Base-by-base conservation (phyloP, 2,113 vertebrate species). In the Procavia capensis region DNA sequence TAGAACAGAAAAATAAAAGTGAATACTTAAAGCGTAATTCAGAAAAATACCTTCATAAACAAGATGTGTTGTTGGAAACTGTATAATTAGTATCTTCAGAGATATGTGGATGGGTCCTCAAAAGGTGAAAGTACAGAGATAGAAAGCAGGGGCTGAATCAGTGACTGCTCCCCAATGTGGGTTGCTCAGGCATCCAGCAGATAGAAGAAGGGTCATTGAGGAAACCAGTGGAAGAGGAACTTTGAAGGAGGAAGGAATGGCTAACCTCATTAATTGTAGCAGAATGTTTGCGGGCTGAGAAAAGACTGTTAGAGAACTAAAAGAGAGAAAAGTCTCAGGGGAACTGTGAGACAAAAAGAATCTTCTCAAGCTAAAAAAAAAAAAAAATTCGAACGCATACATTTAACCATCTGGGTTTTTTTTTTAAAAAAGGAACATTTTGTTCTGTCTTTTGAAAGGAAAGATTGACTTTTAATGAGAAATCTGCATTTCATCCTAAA, bases 391-490 rank as follows among this genome's bases (percentile, higher is more conserved):
- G 83, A 85, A 95, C 95, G 81, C 24, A 75, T 93, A 47, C 64
- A 78, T 81, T 70, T 50, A 95, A 50, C 93, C 93, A 96, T 95
- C 76, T 94, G 92, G 59, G 24, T 1, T 76, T 95, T 92, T 80
- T 1, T 76, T 95, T 92, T 80, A 2, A 72, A 95, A 85, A 94
- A 66, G 50, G 84, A 93, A 87, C 27, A 92, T 83, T 92, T 95
- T 82, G 85, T 95, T 87, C 80, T 93, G 66, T 85, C 72, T 85
- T 96, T 94, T 93, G 91, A 96, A 95, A 96, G 82, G 61, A 90
- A 95, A 94, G 54, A 94, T 96, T 97, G 82, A 92, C 92, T 95
- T 97, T 93, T 97, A 94, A 93, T 95, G 70, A 94, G 96, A 95
- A 96, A 54, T 95, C 93, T 96, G 72, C 54, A 80, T 95, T 96